A percentile compares a stretch with the other conserved stretches of the same genome.
Evolutionary conservation across 2,888 invertebrate genomes (phyloP).

Genomic region (Yponomeuta evonymella): DNA sequence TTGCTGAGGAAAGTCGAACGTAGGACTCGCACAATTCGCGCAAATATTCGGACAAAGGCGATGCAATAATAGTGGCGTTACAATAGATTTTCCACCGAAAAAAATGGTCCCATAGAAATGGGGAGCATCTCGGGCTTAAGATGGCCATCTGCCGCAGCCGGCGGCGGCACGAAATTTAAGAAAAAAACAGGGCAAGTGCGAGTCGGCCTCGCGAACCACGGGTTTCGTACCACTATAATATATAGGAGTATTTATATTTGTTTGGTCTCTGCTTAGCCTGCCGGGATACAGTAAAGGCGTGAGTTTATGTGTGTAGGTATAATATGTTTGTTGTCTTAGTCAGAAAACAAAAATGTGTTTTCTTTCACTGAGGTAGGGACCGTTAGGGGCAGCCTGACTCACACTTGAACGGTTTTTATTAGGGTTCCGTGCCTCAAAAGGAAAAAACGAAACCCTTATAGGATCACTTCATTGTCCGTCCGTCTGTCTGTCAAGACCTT

Average conservation of each 20-base stretch:
- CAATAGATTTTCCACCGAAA: constrained; percentile 34
- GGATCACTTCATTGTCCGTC: too few relatives aligned
- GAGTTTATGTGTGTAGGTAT: background rate
- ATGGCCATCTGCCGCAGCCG: constrained; percentile 60
- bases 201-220: background rate
- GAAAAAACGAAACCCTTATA: too few relatives aligned
- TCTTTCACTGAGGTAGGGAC: too few relatives aligned
- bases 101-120: constrained; percentile 64
- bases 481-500: too few relatives aligned
- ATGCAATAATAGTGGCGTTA: constrained; percentile 59
- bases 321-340: too few relatives aligned
- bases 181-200: constrained; percentile 1
- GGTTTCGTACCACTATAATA: background rate
- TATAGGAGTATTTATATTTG: too few relatives aligned
- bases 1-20: constrained; percentile 43
- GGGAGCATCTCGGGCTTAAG: constrained; percentile 44
- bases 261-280: too few relatives aligned
- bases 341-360: too few relatives aligned
- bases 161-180: constrained; percentile 33
- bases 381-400: too few relatives aligned
- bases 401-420: too few relatives aligned
- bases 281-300: too few relatives aligned
- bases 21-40: constrained; percentile 50
- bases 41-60: constrained; percentile 49
- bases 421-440: too few relatives aligned